Evolutionary conservation across 1,140 invertebrate species (phyloP).

Genomic region (Hylaeus volcanicus): DNA sequence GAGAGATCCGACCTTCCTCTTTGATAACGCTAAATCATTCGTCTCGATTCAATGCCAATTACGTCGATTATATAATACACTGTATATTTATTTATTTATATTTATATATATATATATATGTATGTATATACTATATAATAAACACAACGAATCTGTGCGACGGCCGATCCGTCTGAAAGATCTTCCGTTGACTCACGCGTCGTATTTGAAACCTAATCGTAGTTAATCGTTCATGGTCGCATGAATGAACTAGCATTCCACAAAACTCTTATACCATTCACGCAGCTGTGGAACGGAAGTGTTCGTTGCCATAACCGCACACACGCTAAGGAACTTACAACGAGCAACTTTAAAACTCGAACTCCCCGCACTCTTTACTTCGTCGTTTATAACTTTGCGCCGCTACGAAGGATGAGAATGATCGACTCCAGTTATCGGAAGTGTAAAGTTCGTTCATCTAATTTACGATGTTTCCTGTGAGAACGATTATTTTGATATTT

Average conservation of each 20-base stretch:
- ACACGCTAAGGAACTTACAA: background rate
- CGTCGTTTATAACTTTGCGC: no score
- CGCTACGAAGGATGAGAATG: no score
- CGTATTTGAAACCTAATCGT: background rate
- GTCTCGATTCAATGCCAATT: constrained; percentile 40
- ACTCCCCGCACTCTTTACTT: no score
- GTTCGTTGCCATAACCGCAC: background rate
- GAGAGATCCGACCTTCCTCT: constrained; percentile 8
- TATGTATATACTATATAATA: constrained; percentile 79
- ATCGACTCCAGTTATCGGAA: no score
- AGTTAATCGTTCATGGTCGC: no score
- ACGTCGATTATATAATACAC: constrained; percentile 51
- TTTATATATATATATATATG: constrained; percentile 42
- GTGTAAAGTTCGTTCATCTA: no score
- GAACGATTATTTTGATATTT: no score
- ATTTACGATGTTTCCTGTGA: no score
- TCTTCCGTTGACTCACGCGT: constrained; percentile 11
- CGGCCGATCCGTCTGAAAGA: constrained; percentile 55
- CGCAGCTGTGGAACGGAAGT: background rate
- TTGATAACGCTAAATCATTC: constrained; percentile 24
- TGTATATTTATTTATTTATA: constrained; percentile 5
- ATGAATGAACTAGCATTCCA: no score
- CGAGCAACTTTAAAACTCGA: no score
- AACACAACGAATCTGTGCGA: constrained; percentile 73
- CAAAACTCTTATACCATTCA: background rate